Conservation (phyloP, 2,797 vertebrate genomes). For the Telmatherina bonti region DNA sequence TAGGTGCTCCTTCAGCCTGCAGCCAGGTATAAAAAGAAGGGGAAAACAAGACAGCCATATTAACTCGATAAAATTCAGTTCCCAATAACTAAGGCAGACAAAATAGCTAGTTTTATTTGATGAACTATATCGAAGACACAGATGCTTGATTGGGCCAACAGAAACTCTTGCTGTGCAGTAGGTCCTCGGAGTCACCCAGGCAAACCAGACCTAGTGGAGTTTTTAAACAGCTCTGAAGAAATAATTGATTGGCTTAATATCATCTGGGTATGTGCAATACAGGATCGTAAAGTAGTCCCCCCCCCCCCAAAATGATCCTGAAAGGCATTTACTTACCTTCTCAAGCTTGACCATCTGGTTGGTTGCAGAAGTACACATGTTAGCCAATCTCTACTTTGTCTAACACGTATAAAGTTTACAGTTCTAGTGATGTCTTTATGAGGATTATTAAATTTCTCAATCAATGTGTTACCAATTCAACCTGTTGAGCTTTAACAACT, state of each 20-base stretch:
- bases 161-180: constrained; percentile 39
- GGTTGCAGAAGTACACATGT: constrained; percentile 66
- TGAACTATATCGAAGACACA: constrained; percentile 1
- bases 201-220: constrained; percentile 54
- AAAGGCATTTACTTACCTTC: constrained; percentile 45
- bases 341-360: constrained; percentile 66
- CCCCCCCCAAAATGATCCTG: constrained; percentile 1
- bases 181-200: constrained; percentile 51
- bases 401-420: constrained; percentile 65
- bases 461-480: constrained; percentile 50
- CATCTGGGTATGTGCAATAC: constrained; percentile 8
- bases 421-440: constrained; percentile 41
- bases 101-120: constrained; percentile 6
- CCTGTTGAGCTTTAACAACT: constrained; percentile 70
- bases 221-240: constrained; percentile 46
- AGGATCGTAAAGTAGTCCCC: constrained; percentile 14
- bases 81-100: constrained; percentile 6
- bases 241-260: constrained; percentile 38
- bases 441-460: constrained; percentile 27
- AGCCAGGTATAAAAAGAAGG: constrained; percentile 56
- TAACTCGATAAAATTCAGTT: constrained; percentile 5
- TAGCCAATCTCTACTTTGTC: constrained; percentile 44
- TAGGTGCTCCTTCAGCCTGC: constrained; percentile 71
- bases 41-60: constrained; percentile 48
- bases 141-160: constrained; percentile 44